Base-by-base conservation (phyloP, 2,888 invertebrate genomes). In the Heliconius erato region DNA sequence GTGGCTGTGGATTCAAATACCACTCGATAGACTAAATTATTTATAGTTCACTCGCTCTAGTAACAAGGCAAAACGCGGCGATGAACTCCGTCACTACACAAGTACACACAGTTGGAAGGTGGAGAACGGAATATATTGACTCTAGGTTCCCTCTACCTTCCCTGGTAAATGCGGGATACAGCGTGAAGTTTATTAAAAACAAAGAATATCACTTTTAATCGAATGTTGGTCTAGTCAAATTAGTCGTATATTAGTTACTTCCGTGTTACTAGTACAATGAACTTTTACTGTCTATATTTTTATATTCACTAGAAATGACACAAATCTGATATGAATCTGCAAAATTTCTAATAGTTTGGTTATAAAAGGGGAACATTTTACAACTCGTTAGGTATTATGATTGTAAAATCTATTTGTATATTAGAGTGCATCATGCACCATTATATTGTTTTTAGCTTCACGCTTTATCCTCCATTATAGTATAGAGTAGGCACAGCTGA, bases 321-420 rank as follows among this genome's bases (percentile, higher is more conserved):
- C 19, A 65, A 49, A 32, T 49, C 28, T 68, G 68, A 78, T 78
- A 67, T 26, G 26, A 49, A 78, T 78, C 78, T 32, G 68, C 28
- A 19, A 67, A 67, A 67, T 68, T 67, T 44, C 67, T 78, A 78
- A 49, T 49, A 72, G 26, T 26, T 44, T 26, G 26, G 72, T 44
- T 26, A 71, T n/a, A 71, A n/a, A 40, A 12, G n/a, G 6, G 5
- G 14, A 26, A 26, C 14, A 71, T 44, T 40, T 71, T 26, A 44
- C 26, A 71, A 40, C 71, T n/a, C 71, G 23, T 71, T 69, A 11
- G 23, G n/a, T 4, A 35, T 9, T 69, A 12, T 35, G 35, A 35
- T 69, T 54, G 63, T 65, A 12, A n/a, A 65, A 12, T 65, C 26
- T 65, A 65, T 54, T 54, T 23, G 54, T 23, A 54, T 23, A 7